These are phyloP conservation scores for Halichondria panicea DNA, from an alignment of 37 sponge, comb jelly and placozoan genomes.

Conservation along the genomic window DNA sequence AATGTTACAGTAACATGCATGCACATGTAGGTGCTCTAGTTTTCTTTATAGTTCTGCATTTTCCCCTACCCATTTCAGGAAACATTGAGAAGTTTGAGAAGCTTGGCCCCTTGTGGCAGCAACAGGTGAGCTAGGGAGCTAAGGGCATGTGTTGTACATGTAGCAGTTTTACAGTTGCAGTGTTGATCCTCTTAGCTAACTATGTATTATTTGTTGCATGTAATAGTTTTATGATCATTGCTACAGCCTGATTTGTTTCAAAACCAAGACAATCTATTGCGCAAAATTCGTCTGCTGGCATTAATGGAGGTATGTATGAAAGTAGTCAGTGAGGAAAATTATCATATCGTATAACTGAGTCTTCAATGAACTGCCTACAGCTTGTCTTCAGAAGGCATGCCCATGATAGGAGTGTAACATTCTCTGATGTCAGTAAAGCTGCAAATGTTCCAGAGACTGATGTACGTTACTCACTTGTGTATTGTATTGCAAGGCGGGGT, in stretches of 20 bases:
- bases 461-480: background rate
- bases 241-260: constrained; percentile 49
- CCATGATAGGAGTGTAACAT: constrained; percentile 55
- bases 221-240: background rate
- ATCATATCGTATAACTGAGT: background rate
- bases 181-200: background rate
- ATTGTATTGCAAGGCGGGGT: background rate
- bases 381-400: constrained; percentile 60
- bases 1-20: background rate
- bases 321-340: constrained; percentile 2
- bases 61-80: constrained; percentile 4
- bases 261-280: constrained; percentile 28
- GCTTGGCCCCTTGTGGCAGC: constrained; percentile 25
- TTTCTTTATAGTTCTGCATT: background rate
- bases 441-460: constrained; percentile 28
- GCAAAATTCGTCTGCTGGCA: constrained; percentile 56
- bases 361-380: constrained; percentile 16
- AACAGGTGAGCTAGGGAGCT: no score
- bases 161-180: background rate
- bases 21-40: background rate
- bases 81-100: constrained; percentile 34
- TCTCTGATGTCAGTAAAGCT: constrained; percentile 42
- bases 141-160: no score
- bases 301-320: constrained; percentile 53
- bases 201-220: background rate